A percentile compares a stretch with the other conserved stretches of the same genome.
Conservation (phyloP, 2,888 invertebrate species). For the Peribatodes rhomboidaria region DNA sequence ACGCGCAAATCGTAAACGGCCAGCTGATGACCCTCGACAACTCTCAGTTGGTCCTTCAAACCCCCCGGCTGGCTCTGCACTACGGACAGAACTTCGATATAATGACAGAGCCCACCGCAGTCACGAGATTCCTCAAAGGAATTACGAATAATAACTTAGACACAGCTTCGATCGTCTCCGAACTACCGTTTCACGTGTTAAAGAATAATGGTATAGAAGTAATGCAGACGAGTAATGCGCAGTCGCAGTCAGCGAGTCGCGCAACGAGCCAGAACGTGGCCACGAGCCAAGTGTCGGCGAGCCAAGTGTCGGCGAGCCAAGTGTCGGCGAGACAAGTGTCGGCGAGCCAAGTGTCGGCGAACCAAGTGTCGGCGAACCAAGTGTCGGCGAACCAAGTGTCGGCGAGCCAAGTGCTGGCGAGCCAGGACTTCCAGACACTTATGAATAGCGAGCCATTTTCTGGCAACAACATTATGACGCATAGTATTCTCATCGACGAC, state of each 20-base stretch:
- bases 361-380: background rate
- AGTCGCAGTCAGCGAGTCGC: background rate
- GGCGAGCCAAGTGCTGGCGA: background rate
- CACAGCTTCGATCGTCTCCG: background rate
- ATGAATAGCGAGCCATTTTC: background rate
- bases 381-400: background rate
- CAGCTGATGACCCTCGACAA: slow-evolving; percentile 10
- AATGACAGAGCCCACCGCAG: slow-evolving; percentile 10
- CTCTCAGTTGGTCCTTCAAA: background rate
- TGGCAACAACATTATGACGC: background rate
- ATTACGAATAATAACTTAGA: background rate
- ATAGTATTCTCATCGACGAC: slow-evolving; percentile 2
- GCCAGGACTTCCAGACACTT: background rate
- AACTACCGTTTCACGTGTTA: background rate
- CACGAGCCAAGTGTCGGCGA: background rate
- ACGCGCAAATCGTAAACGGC: slow-evolving; percentile 24
- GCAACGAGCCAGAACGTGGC: background rate
- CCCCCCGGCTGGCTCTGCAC: slow-evolving; percentile 27
- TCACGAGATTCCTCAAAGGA: background rate
- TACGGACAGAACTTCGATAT: slow-evolving; percentile 12
- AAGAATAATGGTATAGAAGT: background rate
- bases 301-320: background rate
- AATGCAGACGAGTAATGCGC: background rate
- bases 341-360: background rate
- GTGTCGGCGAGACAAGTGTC: background rate